A percentile compares a stretch with the other conserved stretches of the same genome.
Conservation (phyloP, 2,797 vertebrate species). For the Semaprochilodus insignis region DNA sequence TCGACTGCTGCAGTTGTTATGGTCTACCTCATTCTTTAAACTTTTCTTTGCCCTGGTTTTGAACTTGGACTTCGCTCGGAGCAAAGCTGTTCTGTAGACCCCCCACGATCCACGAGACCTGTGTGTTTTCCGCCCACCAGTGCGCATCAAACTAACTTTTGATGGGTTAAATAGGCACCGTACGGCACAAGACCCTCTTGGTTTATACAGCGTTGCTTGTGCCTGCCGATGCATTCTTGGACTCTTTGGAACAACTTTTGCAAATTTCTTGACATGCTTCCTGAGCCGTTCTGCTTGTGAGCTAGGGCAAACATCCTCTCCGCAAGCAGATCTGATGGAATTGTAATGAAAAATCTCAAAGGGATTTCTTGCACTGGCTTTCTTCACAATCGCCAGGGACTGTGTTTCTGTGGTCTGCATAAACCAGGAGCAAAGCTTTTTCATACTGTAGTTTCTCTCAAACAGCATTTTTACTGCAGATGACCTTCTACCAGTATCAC, state of each 20-base stretch:
- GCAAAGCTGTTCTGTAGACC: slow-evolving; percentile 57
- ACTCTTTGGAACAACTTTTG: slow-evolving; percentile 90
- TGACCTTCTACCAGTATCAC: slow-evolving; percentile 65
- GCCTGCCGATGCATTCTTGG: slow-evolving; percentile 82
- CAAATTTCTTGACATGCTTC: slow-evolving; percentile 96
- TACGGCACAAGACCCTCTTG: slow-evolving; percentile 74
- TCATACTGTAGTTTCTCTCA: slow-evolving; percentile 89
- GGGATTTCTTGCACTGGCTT: slow-evolving; percentile 88
- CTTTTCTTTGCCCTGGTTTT: slow-evolving; percentile 60
- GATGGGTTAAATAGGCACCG: slow-evolving; percentile 63
- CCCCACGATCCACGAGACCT: slow-evolving; percentile 41
- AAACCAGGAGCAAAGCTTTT: slow-evolving; percentile 93
- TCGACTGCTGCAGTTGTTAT: slow-evolving; percentile 33
- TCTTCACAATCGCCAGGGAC: slow-evolving; percentile 91
- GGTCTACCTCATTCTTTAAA: slow-evolving; percentile 49
- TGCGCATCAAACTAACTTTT: slow-evolving; percentile 1
- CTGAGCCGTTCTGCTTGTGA: slow-evolving; percentile 86
- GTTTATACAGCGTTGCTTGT: slow-evolving; percentile 77
- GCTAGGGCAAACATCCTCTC: slow-evolving; percentile 80
- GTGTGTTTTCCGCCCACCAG: not conserved
- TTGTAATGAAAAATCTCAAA: slow-evolving; percentile 87
- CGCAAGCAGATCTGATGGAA: slow-evolving; percentile 78
- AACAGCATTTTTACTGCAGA: slow-evolving; percentile 92
- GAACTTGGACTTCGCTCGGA: slow-evolving; percentile 73
- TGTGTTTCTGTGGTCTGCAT: slow-evolving; percentile 99